Base-by-base conservation (phyloP, 2,113 vertebrate genomes). In the Eretmochelys imbricata region DNA sequence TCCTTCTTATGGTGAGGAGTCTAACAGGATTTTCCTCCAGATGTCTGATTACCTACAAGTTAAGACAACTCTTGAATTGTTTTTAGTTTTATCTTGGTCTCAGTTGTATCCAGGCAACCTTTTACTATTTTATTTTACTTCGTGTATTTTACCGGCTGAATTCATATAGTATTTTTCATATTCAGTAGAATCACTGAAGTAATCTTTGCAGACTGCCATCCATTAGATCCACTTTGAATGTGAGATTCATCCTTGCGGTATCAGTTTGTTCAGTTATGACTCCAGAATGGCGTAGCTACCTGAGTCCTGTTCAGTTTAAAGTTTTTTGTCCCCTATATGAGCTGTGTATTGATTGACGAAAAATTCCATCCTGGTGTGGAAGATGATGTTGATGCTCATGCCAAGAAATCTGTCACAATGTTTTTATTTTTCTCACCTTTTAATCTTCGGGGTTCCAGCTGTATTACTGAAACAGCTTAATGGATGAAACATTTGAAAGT, bases 101-200 rank as follows among this genome's bases (percentile, higher is more conserved):
- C 90, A 54, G 79, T 79, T 72, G 55, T 75, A 84, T 88, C 62
- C 57, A 84, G 87, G 65, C 53, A 84, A 38, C 55, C 72, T 84
- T 84, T 88, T 83, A 79, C 80, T 84, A 92, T 88, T 84, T 88
- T 92, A 88, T 54, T 92, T 92, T 88, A 69, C 90, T 84, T 79
- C 54, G 55, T 51, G 80, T 84, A 88, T 92, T 72, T 72, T 72
- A 19, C 65, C 65, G 11, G n/a, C 19, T 72, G 65, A 72, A 38
- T 38, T 72, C n/a, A 38, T 72, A 38, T 38, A n/a, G 91, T 80
- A 92, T 92, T 92, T 92, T 80, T 55, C 91, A 88, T 88, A 72
- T 84, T 79, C 49, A 49, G 69, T 50, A 92, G 49, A 84, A 62
- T 92, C 80, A 83, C 27, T 82, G 82, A 51, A 31, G 69, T 54